Evolutionary conservation across 1,140 invertebrate species (phyloP).

Genomic region (Radopholus similis): DNA sequence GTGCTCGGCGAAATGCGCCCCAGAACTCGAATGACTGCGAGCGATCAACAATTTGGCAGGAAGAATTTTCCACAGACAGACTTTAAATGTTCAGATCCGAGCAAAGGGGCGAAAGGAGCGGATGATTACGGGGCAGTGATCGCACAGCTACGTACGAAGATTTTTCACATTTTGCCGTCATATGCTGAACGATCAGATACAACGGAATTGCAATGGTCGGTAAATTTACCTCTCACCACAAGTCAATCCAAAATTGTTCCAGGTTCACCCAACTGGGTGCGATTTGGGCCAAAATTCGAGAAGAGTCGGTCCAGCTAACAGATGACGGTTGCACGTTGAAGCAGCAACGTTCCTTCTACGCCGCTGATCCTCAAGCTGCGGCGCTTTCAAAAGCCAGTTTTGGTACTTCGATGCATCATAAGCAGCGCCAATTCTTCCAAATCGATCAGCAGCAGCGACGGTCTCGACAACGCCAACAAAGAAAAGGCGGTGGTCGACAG

Average conservation of each 20-base stretch:
- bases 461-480: no score
- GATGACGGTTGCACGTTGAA: slow-evolving; percentile 12
- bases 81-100: background rate
- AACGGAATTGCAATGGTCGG: slow-evolving; percentile 6
- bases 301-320: background rate
- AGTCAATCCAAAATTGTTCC: background rate
- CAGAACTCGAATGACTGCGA: slow-evolving; percentile 1
- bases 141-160: background rate
- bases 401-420: no score
- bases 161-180: background rate
- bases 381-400: no score
- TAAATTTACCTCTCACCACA: background rate
- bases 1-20: slow-evolving; percentile 35
- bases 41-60: background rate
- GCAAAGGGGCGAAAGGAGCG: background rate
- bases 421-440: no score
- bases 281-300: slow-evolving; percentile 3
- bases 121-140: slow-evolving; percentile 8
- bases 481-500: no score
- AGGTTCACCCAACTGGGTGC: background rate
- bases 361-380: no score
- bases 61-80: background rate
- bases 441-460: no score
- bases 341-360: background rate
- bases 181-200: background rate